Evolutionary conservation across 2,113 vertebrate genomes (phyloP), one percentile per base, ranked within the genome.

Genomic region (Phalacrocorax pelagicus): DNA sequence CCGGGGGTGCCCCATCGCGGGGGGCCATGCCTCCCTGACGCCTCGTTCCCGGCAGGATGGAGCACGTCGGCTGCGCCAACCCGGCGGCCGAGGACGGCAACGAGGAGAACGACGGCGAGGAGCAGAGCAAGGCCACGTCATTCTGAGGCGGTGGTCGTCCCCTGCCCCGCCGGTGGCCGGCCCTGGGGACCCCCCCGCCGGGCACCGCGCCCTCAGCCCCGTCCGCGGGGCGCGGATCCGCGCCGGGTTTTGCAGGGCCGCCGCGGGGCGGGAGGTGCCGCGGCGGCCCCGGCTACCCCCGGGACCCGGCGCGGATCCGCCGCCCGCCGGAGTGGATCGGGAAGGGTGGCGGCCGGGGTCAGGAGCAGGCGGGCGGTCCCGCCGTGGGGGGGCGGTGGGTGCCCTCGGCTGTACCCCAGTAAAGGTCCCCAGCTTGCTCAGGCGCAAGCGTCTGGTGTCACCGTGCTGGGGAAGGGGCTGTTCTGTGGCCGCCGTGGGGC

Each of bases 211-310:
- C 38, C 34, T 49, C 79, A 9, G 6, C 34, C 92, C 86, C 46
- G 26, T 81, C 83, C 70, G 51, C 19, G 11, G 26, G 5, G 1
- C 3, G 13, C 0, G 0, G 0, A 19, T 79, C 88, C 73, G 8
- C 10, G 34, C 85, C 88, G 73, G 63, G 63, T 81, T 94, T 93
- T 86, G 55, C 19, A 10, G 52, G 3, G 40, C 29, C 8, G 58
- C 40, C 19, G 20, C 29, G 12, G 17, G 14, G 29, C 46, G 9
- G 46, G 46, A 11, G 23, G n/a, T 9, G 36, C 46, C 15, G 22
- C 18, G 4, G 40, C 19, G 29, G 55, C 22, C 12, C 32, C 38
- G 78, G 95, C 54, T 51, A 49, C 10, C 17, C 16, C 12, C 65
- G 66, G 24, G 47, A 15, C 46, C 49, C 73, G 92, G 79, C 4